A percentile compares a stretch with the other conserved stretches of the same genome.
Conservation (phyloP, 2,797 vertebrate species). For the Pithecia hirsuta region DNA sequence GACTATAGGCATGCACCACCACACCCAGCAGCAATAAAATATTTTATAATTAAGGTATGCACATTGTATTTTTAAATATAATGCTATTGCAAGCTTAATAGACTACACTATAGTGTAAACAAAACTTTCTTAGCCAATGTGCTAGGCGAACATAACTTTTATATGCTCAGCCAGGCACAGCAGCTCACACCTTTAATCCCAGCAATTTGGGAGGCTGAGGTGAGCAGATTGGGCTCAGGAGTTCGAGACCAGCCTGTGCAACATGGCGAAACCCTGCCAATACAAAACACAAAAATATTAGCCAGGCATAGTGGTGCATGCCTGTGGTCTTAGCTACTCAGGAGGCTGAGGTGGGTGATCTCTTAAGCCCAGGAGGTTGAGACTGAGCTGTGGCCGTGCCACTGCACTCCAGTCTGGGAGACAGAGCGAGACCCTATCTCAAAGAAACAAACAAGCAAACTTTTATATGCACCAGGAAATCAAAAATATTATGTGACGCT, state of each 20-base stretch:
- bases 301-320: not conserved
- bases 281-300: not conserved
- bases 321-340: not conserved
- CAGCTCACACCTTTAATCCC: not conserved
- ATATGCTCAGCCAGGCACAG: not conserved
- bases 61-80: not conserved
- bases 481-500: not conserved
- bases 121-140: not conserved
- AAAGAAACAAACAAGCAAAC: not conserved
- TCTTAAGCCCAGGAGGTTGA: not conserved
- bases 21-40: not conserved
- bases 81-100: not conserved
- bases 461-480: not conserved
- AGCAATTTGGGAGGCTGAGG: not conserved
- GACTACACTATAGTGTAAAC: not conserved
- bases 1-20: not conserved
- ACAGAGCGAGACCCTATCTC: not conserved
- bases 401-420: not conserved
- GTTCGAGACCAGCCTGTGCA: not conserved
- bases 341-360: not conserved
- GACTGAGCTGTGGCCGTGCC: not conserved
- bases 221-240: not conserved
- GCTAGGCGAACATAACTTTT: not conserved
- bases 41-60: not conserved
- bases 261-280: not conserved